phyloP scores from a whole-genome alignment of 1,140 invertebrate species.

The Rhopalosiphum maidis region DNA sequence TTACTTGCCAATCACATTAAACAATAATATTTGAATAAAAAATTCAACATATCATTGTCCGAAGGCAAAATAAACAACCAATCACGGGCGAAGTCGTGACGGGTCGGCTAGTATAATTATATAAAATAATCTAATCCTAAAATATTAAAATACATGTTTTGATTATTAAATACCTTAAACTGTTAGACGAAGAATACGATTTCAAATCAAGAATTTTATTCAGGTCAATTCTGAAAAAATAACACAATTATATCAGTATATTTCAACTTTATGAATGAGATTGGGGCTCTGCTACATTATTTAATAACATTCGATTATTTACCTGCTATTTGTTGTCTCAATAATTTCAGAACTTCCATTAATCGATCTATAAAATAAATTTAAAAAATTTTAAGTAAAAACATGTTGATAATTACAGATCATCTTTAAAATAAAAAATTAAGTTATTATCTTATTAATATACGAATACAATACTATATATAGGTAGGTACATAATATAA shows the following conservation, averaged over 20 bases:
- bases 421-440: background rate
- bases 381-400: background rate
- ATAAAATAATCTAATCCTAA: background rate
- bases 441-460: background rate
- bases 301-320: conserved; percentile 8
- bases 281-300: too few species aligned
- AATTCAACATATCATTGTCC: too few species aligned
- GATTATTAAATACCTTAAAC: conserved; percentile 10
- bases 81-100: too few species aligned
- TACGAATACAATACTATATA: too few species aligned
- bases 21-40: too few species aligned
- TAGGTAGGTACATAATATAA: too few species aligned
- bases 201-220: conserved; percentile 61
- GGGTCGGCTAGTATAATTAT: too few species aligned
- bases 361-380: conserved; percentile 45
- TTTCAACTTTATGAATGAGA: background rate
- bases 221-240: conserved; percentile 60
- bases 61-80: too few species aligned
- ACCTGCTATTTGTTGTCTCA: conserved; percentile 58
- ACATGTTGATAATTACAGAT: background rate
- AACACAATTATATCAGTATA: conserved; percentile 36
- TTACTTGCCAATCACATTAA: too few species aligned
- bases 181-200: conserved; percentile 59
- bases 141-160: background rate
- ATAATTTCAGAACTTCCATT: conserved; percentile 58